These are phyloP conservation scores for Datnioides undecimradiatus DNA, from an alignment of 2,113 vertebrate species.

Conservation along the genomic window DNA sequence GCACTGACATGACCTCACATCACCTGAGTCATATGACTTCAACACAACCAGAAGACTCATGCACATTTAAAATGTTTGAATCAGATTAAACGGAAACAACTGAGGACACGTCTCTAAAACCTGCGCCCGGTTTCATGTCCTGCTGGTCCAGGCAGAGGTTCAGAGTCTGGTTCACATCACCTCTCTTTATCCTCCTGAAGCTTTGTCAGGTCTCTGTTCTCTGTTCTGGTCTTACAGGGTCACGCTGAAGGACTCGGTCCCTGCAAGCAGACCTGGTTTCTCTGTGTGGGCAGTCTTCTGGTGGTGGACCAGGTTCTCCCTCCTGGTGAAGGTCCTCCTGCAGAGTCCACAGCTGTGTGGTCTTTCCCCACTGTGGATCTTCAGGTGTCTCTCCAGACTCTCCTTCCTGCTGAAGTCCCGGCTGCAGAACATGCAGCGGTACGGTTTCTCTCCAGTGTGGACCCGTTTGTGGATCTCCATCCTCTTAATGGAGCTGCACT, in stretches of 20 bases:
- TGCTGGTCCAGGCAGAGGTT: not conserved
- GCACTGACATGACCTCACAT: too few relatives aligned
- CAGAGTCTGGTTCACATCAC: not conserved
- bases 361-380: conserved; percentile 15
- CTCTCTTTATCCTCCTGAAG: too few relatives aligned
- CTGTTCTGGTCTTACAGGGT: not conserved
- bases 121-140: not conserved
- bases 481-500: conserved; percentile 20
- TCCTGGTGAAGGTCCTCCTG: conserved; percentile 6
- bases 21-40: too few relatives aligned
- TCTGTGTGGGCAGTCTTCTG: not conserved
- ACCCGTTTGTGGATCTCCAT: conserved; percentile 26
- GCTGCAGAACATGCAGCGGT: conserved; percentile 15
- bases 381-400: conserved; percentile 26
- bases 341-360: conserved; percentile 2
- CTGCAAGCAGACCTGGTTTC: not conserved
- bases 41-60: too few relatives aligned
- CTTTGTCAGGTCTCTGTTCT: too few relatives aligned
- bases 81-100: too few relatives aligned
- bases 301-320: not conserved
- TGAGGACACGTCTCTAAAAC: too few relatives aligned
- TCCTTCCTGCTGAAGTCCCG: conserved; percentile 24
- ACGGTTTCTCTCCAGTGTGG: conserved; percentile 6
- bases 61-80: too few relatives aligned
- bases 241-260: not conserved